Conservation (phyloP, 1,140 invertebrate species). For the Drepana arcuata region DNA sequence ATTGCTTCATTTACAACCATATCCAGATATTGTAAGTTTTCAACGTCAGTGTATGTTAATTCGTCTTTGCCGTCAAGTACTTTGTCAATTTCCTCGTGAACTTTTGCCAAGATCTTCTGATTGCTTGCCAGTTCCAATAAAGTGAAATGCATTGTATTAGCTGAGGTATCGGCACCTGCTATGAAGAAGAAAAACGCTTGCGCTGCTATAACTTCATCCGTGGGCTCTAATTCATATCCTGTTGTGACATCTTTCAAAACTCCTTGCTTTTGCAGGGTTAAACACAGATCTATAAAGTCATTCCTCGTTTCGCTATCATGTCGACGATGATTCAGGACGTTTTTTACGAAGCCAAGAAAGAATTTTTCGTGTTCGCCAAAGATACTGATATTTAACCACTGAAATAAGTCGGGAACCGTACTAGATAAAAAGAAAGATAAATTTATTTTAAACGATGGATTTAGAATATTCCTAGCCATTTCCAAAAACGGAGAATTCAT, state of each 20-base stretch:
- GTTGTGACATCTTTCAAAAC: slow-evolving; percentile 19
- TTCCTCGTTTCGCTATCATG: slow-evolving; percentile 5
- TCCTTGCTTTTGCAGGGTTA: slow-evolving; percentile 24
- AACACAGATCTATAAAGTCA: slow-evolving; percentile 27
- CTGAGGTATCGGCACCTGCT: slow-evolving; percentile 71
- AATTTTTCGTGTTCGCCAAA: slow-evolving; percentile 25
- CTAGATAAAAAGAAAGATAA: slow-evolving; percentile 13
- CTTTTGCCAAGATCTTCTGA: slow-evolving; percentile 48
- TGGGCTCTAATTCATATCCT: slow-evolving; percentile 25
- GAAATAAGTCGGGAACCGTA: slow-evolving; percentile 11
- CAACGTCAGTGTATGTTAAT: slow-evolving; percentile 49
- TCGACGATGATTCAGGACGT: slow-evolving; percentile 12
- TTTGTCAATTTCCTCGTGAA: slow-evolving; percentile 54
- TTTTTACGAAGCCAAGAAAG: slow-evolving; percentile 22
- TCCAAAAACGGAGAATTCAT: slow-evolving; percentile 28
- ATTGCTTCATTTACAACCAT: slow-evolving; percentile 56
- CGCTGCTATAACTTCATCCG: slow-evolving; percentile 59
- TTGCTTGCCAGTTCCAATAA: slow-evolving; percentile 50
- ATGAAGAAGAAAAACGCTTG: slow-evolving; percentile 72
- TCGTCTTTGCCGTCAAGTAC: slow-evolving; percentile 31
- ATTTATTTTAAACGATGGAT: slow-evolving; percentile 10
- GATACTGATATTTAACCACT: slow-evolving; percentile 15
- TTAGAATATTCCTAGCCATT: slow-evolving; percentile 16
- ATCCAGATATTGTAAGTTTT: slow-evolving; percentile 64
- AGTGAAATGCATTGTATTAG: slow-evolving; percentile 44